These are phyloP conservation scores for Papilio machaon DNA, from an alignment of 1,140 invertebrate species.

Conservation along the genomic window DNA sequence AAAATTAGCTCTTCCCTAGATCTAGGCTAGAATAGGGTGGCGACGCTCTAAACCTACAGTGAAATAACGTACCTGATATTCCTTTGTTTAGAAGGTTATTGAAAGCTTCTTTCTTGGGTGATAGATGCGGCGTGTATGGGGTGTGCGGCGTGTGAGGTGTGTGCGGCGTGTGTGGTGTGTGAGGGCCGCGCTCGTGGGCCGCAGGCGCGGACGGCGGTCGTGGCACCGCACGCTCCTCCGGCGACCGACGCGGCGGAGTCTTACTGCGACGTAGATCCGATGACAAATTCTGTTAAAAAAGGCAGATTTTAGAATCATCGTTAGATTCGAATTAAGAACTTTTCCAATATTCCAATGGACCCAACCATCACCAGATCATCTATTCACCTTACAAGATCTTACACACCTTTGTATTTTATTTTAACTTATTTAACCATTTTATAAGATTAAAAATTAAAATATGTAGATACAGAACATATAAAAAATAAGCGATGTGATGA, in stretches of 20 bases:
- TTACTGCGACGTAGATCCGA: conserved; percentile 69
- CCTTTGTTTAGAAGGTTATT: conserved; percentile 83
- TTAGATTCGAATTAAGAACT: background rate
- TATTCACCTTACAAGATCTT: too few species aligned
- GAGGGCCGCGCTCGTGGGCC: conserved; percentile 73
- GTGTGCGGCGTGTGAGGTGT: conserved; percentile 77
- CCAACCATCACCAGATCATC: background rate
- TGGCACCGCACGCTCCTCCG: conserved; percentile 81
- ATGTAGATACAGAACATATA: too few species aligned
- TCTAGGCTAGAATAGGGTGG: too few species aligned
- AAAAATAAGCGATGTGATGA: background rate
- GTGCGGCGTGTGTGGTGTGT: conserved; percentile 74
- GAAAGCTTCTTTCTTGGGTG: conserved; percentile 85
- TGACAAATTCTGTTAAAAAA: conserved; percentile 77
- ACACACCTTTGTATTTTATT: too few species aligned
- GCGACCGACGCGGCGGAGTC: conserved; percentile 70
- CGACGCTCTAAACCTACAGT: too few species aligned
- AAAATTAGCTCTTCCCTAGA: too few species aligned
- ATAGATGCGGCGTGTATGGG: conserved; percentile 76
- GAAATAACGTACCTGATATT: conserved; percentile 80
- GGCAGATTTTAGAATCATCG: conserved; percentile 30
- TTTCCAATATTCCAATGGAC: background rate
- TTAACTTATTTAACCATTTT: too few species aligned
- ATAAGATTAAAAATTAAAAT: too few species aligned
- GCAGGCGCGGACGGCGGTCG: conserved; percentile 77